A percentile compares a stretch with the other conserved stretches of the same genome.
Evolutionary conservation across 2,113 vertebrate species (phyloP).

Genomic region (Eudorcas thomsonii): DNA sequence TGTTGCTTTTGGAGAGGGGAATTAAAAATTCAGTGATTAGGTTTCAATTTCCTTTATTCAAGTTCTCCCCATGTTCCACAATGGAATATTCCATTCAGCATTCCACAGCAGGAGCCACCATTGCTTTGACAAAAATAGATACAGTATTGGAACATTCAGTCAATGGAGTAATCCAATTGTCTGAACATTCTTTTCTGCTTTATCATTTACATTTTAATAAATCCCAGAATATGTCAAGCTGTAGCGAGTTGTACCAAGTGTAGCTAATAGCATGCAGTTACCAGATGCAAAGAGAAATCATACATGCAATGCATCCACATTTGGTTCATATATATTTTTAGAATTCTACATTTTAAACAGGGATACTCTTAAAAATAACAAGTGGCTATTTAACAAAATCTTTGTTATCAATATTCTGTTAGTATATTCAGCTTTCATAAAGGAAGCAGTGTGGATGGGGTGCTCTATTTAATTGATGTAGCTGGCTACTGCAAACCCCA

Average conservation of each 20-base stretch:
- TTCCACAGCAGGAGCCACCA: slow-evolving; percentile 68
- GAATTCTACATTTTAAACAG: slow-evolving; percentile 53
- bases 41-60: slow-evolving; percentile 49
- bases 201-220: slow-evolving; percentile 84
- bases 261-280: slow-evolving; percentile 74
- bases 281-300: slow-evolving; percentile 75
- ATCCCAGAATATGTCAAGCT: slow-evolving; percentile 75
- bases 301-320: slow-evolving; percentile 45
- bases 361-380: slow-evolving; percentile 42
- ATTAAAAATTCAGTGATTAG: slow-evolving; percentile 44
- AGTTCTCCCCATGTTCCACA: slow-evolving; percentile 4
- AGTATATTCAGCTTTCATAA: not conserved
- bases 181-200: slow-evolving; percentile 80
- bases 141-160: slow-evolving; percentile 77
- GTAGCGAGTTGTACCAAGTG: slow-evolving; percentile 68
- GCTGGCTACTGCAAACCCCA: not conserved
- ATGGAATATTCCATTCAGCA: slow-evolving; percentile 65
- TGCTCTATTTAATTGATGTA: not conserved
- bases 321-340: slow-evolving; percentile 73
- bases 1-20: slow-evolving; percentile 45
- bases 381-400: slow-evolving; percentile 49
- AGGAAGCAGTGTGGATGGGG: not conserved
- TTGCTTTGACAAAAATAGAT: slow-evolving; percentile 78
- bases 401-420: slow-evolving; percentile 11
- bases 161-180: slow-evolving; percentile 83